Conservation (phyloP, 2,797 vertebrate genomes). For the Lepidocolaptes lacrymiger region DNA sequence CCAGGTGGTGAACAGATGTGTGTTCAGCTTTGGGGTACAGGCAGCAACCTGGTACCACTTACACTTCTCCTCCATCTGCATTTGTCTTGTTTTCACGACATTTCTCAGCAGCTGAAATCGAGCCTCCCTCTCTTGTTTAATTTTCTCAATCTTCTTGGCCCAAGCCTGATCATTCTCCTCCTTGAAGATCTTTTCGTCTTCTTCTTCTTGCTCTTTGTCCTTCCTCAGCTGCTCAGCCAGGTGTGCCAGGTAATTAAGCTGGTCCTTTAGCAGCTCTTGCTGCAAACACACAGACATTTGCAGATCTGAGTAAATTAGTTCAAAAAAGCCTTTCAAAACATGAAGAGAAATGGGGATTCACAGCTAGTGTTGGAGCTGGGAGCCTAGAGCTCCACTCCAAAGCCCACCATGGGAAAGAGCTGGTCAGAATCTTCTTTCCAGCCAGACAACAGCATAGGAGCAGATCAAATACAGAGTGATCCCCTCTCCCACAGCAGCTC, state of each 20-base stretch:
- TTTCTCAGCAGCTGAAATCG: constrained; percentile 81
- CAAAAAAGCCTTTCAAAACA: background rate
- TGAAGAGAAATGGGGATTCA: background rate
- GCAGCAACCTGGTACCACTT: constrained; percentile 38
- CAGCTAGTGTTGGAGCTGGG: background rate
- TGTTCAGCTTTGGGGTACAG: rapidly evolving
- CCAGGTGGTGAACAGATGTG: rapidly evolving
- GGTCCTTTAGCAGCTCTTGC: constrained; percentile 81
- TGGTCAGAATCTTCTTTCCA: background rate
- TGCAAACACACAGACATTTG: constrained; percentile 52
- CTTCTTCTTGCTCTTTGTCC: constrained; percentile 77
- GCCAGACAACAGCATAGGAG: rapidly evolving
- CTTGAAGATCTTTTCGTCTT: constrained; percentile 77
- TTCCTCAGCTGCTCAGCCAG: constrained; percentile 78
- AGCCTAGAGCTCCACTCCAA: background rate
- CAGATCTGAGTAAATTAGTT: background rate
- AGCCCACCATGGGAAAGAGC: background rate
- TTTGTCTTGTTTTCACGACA: constrained; percentile 78
- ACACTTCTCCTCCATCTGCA: constrained; percentile 88
- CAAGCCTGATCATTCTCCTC: constrained; percentile 76
- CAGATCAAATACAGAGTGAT: background rate
- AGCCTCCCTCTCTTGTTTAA: constrained; percentile 74
- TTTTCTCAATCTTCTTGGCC: constrained; percentile 72
- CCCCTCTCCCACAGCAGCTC: background rate
- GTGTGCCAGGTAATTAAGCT: constrained; percentile 80